Evolutionary conservation across 1,140 invertebrate genomes (phyloP).

Genomic region (Tetraneura akinire): DNA sequence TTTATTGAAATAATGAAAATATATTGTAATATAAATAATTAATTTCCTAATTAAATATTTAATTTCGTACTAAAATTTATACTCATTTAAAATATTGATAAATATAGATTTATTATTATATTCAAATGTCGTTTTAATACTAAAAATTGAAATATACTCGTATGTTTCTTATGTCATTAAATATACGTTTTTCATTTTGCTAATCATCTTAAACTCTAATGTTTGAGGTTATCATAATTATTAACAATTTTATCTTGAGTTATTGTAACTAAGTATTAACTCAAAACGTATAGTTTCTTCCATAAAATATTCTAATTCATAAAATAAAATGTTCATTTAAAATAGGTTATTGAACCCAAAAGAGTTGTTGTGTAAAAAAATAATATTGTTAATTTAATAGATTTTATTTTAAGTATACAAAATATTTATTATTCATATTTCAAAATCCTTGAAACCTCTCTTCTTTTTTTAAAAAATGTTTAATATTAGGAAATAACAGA

Average conservation of each 20-base stretch:
- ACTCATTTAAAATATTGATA: too few species aligned
- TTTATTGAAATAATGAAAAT: too few species aligned
- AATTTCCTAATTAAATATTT: too few species aligned
- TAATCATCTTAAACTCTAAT: background rate
- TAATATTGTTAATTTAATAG: background rate
- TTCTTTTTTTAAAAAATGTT: too few species aligned
- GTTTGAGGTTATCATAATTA: constrained; percentile 8
- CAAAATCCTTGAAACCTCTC: background rate
- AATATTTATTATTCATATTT: background rate
- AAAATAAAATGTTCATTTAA: too few species aligned
- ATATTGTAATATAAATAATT: too few species aligned
- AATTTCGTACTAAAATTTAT: too few species aligned
- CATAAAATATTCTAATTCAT: background rate
- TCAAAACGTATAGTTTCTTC: background rate
- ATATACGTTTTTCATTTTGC: constrained; percentile 18
- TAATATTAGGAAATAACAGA: background rate
- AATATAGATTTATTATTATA: too few species aligned
- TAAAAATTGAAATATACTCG: too few species aligned
- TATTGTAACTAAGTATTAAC: background rate
- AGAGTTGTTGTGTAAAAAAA: background rate
- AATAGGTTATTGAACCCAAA: too few species aligned
- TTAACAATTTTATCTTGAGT: background rate
- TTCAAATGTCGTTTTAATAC: too few species aligned
- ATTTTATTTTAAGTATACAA: background rate
- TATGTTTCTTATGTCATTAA: background rate